Percentiles rank a stretch among this genome's conserved stretches.
These are phyloP conservation scores for Rhadina sibilatrix DNA, from an alignment of 2,113 vertebrate genomes.

Conservation along the genomic window DNA sequence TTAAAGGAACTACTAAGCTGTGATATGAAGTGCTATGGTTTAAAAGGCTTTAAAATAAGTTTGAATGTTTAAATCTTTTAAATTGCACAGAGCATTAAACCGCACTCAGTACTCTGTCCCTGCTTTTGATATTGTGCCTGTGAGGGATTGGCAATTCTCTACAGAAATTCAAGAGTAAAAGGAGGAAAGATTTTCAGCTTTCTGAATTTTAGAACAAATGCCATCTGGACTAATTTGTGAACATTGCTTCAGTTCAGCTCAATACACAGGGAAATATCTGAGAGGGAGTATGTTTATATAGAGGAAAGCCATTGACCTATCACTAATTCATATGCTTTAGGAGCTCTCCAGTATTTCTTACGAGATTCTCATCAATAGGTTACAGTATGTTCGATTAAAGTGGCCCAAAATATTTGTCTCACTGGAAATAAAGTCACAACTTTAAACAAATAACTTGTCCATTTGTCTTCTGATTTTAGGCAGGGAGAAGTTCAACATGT, in stretches of 20 bases:
- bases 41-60: not conserved
- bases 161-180: not conserved
- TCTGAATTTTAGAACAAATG: not conserved
- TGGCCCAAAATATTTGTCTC: not conserved
- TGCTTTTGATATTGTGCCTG: not conserved
- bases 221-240: not conserved
- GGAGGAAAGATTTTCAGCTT: not conserved
- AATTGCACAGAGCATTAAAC: not conserved
- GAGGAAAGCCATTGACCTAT: not conserved
- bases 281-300: not conserved
- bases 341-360: not conserved
- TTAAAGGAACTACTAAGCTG: not conserved
- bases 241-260: not conserved
- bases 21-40: not conserved
- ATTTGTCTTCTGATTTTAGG: not conserved
- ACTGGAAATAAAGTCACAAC: not conserved
- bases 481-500: not conserved
- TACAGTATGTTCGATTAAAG: not conserved
- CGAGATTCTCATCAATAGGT: not conserved
- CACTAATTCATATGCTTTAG: not conserved
- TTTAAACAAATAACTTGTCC: not conserved
- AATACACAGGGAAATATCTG: not conserved
- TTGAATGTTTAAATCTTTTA: not conserved
- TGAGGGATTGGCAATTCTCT: not conserved
- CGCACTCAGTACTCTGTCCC: not conserved